These are phyloP conservation scores for Genyomyrus donnyi DNA, from an alignment of 2,113 vertebrate species.

Conservation along the genomic window DNA sequence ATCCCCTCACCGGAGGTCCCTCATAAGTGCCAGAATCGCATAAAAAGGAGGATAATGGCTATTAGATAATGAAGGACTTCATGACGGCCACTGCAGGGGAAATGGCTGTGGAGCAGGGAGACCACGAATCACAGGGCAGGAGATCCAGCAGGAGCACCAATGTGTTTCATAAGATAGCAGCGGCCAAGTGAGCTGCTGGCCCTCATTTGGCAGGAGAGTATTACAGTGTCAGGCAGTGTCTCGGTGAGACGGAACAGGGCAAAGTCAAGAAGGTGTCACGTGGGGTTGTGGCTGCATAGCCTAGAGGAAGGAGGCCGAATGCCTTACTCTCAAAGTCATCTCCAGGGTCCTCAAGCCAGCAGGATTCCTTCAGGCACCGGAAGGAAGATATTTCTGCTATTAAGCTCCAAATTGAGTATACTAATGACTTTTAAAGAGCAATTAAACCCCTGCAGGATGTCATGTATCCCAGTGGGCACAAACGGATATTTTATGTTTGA, in stretches of 20 bases:
- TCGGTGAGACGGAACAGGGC: not conserved
- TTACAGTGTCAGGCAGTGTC: not conserved
- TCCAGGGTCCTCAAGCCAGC: not conserved
- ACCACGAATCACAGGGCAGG: not conserved
- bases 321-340: not conserved
- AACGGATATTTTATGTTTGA: not conserved
- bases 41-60: not conserved
- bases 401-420: not conserved
- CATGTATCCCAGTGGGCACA: not conserved
- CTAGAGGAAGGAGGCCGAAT: not conserved
- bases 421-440: constrained; percentile 14
- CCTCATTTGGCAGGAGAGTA: not conserved
- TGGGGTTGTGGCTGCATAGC: not conserved
- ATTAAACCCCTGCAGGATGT: not conserved
- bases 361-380: not conserved
- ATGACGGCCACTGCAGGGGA: not conserved
- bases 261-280: not conserved
- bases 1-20: not conserved
- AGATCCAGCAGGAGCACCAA: not conserved
- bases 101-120: not conserved
- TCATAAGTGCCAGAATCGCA: not conserved
- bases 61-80: not conserved
- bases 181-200: not conserved
- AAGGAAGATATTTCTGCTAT: not conserved
- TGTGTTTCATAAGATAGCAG: not conserved